Percentiles rank a stretch among this genome's conserved stretches.
These are phyloP conservation scores for Propithecus coquereli DNA, from an alignment of 2,113 vertebrate genomes.

Conservation along the genomic window DNA sequence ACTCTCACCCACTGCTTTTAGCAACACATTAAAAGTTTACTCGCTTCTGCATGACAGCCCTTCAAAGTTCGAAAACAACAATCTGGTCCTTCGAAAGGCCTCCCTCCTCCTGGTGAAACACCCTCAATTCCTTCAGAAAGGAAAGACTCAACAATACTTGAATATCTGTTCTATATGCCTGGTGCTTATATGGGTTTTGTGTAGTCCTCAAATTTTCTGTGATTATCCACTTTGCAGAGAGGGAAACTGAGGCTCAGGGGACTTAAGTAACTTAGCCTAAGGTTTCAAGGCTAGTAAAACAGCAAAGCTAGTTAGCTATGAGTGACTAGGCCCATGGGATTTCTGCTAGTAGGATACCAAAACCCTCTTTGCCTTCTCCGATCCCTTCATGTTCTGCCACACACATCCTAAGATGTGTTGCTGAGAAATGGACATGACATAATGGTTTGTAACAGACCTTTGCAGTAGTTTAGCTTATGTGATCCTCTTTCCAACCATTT, in stretches of 20 bases:
- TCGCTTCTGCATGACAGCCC: not conserved
- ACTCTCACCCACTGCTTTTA: not conserved
- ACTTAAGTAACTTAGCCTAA: not conserved
- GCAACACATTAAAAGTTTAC: not conserved
- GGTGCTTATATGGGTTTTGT: not conserved
- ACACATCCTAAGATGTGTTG: not conserved
- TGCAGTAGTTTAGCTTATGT: not conserved
- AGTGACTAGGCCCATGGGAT: not conserved
- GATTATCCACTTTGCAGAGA: not conserved
- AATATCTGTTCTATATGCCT: not conserved
- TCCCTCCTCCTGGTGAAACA: not conserved
- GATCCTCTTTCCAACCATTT: not conserved
- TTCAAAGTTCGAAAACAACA: slow-evolving; percentile 43
- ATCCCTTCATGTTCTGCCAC: fast-evolving
- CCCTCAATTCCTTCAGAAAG: not conserved
- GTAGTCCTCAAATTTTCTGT: not conserved
- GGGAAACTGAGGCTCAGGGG: not conserved
- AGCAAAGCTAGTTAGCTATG: not conserved
- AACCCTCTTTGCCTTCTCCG: not conserved
- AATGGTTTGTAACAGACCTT: not conserved
- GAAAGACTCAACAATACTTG: not conserved
- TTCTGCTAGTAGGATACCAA: fast-evolving
- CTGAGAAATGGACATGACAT: not conserved
- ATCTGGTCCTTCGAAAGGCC: not conserved
- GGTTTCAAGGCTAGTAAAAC: not conserved